A percentile compares a stretch with the other conserved stretches of the same genome.
Conservation (phyloP, 2,888 invertebrate genomes). For the Nomada flava region DNA sequence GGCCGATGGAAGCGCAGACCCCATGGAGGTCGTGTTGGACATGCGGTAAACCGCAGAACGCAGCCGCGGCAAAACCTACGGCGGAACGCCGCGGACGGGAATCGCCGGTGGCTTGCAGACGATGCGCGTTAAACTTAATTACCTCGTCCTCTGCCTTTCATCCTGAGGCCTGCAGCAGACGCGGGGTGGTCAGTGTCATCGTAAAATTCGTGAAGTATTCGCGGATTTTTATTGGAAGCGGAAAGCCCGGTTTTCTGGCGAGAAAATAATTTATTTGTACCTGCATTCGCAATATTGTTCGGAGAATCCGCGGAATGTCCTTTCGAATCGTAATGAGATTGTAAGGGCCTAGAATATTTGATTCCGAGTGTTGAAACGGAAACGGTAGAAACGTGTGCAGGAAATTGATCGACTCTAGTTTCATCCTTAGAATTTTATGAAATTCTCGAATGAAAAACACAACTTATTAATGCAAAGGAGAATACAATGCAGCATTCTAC, state of each 20-base stretch:
- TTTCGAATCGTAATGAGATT: not conserved
- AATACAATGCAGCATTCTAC: no score
- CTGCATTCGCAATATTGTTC: not conserved
- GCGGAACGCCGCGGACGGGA: constrained; percentile 69
- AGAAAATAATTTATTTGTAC: not conserved
- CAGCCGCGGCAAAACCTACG: constrained; percentile 79
- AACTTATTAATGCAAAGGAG: no score
- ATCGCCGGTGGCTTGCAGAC: constrained; percentile 57
- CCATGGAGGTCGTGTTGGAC: constrained; percentile 81
- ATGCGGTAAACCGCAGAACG: constrained; percentile 84
- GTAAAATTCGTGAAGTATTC: constrained; percentile 44
- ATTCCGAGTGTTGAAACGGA: not conserved
- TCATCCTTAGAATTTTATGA: no score
- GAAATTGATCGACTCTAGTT: not conserved
- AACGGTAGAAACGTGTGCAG: not conserved
- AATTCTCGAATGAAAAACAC: no score
- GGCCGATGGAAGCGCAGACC: constrained; percentile 69
- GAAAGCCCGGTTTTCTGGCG: not conserved
- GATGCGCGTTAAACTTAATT: constrained; percentile 78
- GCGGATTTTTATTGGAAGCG: not conserved
- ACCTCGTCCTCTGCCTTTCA: constrained; percentile 70
- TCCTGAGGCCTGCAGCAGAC: constrained; percentile 34
- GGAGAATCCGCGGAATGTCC: not conserved
- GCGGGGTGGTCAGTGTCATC: constrained; percentile 25
- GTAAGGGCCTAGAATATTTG: not conserved